Evolutionary conservation across 2,797 vertebrate genomes (phyloP).

Genomic region (Pitangus sulphuratus): DNA sequence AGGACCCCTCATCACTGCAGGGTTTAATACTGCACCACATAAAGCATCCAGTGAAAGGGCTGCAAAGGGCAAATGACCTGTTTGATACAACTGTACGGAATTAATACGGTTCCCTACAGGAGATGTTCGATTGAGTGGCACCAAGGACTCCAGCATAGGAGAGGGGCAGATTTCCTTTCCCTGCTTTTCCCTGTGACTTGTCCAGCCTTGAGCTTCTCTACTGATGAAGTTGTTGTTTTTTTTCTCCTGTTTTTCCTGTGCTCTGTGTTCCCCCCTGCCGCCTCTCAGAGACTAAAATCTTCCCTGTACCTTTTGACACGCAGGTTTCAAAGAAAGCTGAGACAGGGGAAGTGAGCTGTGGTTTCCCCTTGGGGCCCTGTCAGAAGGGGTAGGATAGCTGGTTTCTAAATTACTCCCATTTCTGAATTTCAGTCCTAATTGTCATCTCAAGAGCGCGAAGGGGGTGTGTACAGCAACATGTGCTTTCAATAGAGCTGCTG

Average conservation of each 20-base stretch:
- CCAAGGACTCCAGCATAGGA: background rate
- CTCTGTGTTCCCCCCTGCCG: background rate
- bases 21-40: background rate
- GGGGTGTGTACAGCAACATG: background rate
- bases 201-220: background rate
- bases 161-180: background rate
- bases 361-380: background rate
- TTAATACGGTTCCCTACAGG: rapidly evolving
- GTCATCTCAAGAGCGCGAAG: background rate
- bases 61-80: background rate
- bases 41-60: background rate
- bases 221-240: background rate
- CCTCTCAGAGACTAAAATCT: background rate
- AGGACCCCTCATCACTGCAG: rapidly evolving
- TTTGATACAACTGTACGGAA: background rate
- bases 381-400: background rate
- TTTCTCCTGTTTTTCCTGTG: background rate
- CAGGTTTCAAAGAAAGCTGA: background rate
- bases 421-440: background rate
- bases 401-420: background rate
- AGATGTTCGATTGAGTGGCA: background rate
- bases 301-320: background rate
- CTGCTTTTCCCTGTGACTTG: background rate
- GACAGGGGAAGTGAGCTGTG: background rate
- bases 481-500: conserved; percentile 25